phyloP scores from a whole-genome alignment of 2,797 vertebrate species.

The Myotis daubentonii region DNA sequence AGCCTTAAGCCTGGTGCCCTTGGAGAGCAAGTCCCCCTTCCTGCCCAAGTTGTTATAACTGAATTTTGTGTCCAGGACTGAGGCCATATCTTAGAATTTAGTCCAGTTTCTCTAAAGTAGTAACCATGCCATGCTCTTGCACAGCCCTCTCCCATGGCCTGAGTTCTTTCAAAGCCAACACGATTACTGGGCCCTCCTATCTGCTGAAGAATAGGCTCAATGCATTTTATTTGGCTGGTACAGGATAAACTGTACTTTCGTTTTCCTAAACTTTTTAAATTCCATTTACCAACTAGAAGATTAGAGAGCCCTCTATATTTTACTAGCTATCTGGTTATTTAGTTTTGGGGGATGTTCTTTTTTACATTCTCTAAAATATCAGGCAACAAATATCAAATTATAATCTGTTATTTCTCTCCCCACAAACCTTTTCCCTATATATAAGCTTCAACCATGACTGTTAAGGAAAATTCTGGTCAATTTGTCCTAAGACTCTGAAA shows the following conservation, averaged over 20 bases:
- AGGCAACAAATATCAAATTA: not conserved
- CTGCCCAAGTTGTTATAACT: not conserved
- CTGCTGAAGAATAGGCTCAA: not conserved
- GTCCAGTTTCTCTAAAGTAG: not conserved
- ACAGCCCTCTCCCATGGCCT: not conserved
- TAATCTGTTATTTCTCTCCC: not conserved
- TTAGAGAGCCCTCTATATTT: not conserved
- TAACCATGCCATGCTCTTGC: not conserved
- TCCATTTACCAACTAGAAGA: conserved; percentile 35
- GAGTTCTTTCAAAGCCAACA: not conserved
- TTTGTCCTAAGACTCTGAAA: not conserved
- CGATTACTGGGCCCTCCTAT: not conserved
- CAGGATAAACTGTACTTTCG: conserved; percentile 31
- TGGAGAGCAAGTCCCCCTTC: not conserved
- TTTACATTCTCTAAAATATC: not conserved
- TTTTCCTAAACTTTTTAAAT: conserved; percentile 35
- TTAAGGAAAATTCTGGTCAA: conserved; percentile 7
- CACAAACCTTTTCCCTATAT: not conserved
- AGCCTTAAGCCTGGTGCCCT: not conserved
- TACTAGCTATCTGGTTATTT: not conserved
- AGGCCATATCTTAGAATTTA: not conserved
- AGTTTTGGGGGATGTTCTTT: not conserved
- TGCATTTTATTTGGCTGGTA: not conserved
- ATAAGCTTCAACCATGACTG: conserved; percentile 1
- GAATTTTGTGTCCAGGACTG: not conserved